Evolutionary conservation across 2,113 vertebrate genomes (phyloP).

Genomic region (Sminthopsis crassicaudata): DNA sequence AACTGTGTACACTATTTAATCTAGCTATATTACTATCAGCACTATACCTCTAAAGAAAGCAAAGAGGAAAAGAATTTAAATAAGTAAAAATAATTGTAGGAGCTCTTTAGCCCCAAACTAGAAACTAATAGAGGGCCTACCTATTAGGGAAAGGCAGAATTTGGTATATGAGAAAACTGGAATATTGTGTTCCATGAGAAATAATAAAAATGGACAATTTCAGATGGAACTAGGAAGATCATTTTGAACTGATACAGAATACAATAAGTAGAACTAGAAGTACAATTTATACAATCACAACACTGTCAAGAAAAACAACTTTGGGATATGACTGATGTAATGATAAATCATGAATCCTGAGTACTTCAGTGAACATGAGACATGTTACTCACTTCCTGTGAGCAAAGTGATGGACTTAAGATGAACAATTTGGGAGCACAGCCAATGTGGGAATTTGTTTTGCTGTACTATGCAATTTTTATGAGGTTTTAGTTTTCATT

Average conservation of each 20-base stretch:
- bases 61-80: not conserved
- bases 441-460: no score
- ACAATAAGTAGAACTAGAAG: not conserved
- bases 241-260: not conserved
- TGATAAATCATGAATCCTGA: not conserved
- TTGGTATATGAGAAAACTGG: not conserved
- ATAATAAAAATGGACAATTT: not conserved
- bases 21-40: not conserved
- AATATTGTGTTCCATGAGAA: not conserved
- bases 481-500: no score
- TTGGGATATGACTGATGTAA: not conserved
- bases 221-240: not conserved
- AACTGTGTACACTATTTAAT: not conserved
- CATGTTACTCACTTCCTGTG: not conserved
- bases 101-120: not conserved
- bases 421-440: no score
- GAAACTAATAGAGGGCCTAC: not conserved
- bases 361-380: not conserved
- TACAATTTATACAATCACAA: not conserved
- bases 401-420: no score
- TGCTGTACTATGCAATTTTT: no score
- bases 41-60: not conserved
- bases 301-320: not conserved
- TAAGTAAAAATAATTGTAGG: not conserved
- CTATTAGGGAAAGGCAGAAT: not conserved